Base-by-base conservation (phyloP, 2,797 vertebrate genomes). In the Phrynocephalus vlangalii region DNA sequence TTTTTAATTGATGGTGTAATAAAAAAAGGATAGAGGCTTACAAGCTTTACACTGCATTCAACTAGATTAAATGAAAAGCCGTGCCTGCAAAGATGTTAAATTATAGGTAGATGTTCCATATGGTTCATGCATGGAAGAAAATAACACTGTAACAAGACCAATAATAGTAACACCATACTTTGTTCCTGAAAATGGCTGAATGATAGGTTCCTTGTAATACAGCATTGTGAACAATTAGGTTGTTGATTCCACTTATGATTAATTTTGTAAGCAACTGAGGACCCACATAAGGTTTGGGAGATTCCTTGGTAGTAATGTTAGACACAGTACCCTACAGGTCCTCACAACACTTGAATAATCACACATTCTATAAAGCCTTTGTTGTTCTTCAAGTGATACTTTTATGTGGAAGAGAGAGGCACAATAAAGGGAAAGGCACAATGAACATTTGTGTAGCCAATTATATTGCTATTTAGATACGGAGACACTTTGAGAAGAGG, bases 31-130 rank as follows among this genome's bases (percentile, higher is more conserved):
- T 94, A 95, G 92, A 95, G 92, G 91, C 91, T 95, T 94, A 95
- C 93, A 94, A 95, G 95, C 95, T 94, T 95, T 96, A 93, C 92
- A 96, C 94, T 95, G 95, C 94, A 94, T 95, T 96, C 96, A 96
- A 93, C 96, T 91, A 96, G 87, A 81, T 95, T 83, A 92, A 95
- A 95, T 93, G 89, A 94, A 85, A 82, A 38, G 91, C 90, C 92
- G 93, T 93, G 92, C 89, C 91, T 94, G 93, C 95, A 91, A 81
- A 9, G 94, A 95, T 95, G 95, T 96, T 95, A 93, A 94, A 94
- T 95, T 94, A 90, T 91, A 95, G 84, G 85, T 94, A 94, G 94
- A 88, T 66, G 92, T 94, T 94, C 93, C 91, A 90, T 91, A 93
- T 93, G 90, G 94, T 96, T 96, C 95, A 96, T 94, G 96, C 96